Base-by-base conservation (phyloP, 2,888 invertebrate genomes). In the Tetropium fuscum region DNA sequence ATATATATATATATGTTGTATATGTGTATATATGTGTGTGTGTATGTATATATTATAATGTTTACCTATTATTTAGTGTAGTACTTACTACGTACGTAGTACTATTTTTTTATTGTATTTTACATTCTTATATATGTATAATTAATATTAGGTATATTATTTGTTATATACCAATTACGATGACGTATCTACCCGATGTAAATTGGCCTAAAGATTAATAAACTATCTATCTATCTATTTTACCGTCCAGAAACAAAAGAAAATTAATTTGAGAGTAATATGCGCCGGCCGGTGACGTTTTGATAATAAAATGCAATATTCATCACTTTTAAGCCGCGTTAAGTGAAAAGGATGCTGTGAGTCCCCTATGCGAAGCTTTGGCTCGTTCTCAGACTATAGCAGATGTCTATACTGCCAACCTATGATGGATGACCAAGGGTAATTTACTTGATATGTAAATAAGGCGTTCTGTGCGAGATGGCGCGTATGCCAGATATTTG, bases 401-500 rank as follows among this genome's bases (percentile, higher is more conserved):
- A 43, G 45, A 61, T 54, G 65, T 63, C 65, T 49, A 56, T 58
- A 51, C 47, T 34, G 44, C 49, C 56, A 57, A 49, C 54, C 19
- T 59, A 65, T 67, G 67, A 69, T 69, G 62, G 67, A 69, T 69
- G 56, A 63, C 62, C 36, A 47, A 20, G 19, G 54, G 66, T 69
- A 69, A 69, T 69, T 69, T 66, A 67, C 62, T 69, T 69, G 62
- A 58, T 63, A 69, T 69, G 69, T 66, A 69, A 69, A 69, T 69
- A 65, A 45, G 32, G 45, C 40, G 47, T 15, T 10, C 22, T 11
- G 19, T 16, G 10, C 18, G 16, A 11, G 6, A 19, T 19, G 47
- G 19, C 11, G 34, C 16, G 8, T 10, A n/a, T 7, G 13, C 8
- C 27, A 30, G 48, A n/a, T n/a, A n/a, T n/a, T n/a, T n/a, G n/a